These are phyloP conservation scores for Cryptus armator DNA, from an alignment of 2,888 invertebrate species.

Conservation along the genomic window DNA sequence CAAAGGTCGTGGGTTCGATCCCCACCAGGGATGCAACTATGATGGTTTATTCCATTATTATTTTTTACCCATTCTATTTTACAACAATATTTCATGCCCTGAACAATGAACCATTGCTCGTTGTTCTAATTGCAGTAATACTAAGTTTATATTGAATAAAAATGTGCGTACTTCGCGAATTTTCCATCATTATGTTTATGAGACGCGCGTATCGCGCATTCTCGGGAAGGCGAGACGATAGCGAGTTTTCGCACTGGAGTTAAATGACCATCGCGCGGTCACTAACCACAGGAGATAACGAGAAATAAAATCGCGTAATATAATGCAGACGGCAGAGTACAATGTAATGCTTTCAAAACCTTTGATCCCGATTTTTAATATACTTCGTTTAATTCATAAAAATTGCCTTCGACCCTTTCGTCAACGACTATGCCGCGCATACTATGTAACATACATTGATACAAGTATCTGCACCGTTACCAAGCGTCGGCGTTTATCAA, in stretches of 20 bases:
- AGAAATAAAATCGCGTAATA: not conserved
- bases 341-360: not conserved
- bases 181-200: not conserved
- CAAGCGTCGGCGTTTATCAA: conserved; percentile 33
- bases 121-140: too few relatives aligned
- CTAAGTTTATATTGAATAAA: not conserved
- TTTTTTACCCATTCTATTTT: conserved; percentile 34
- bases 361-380: not conserved
- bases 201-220: not conserved
- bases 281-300: conserved; percentile 8
- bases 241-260: conserved; percentile 2
- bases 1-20: conserved; percentile 85
- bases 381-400: not conserved
- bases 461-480: conserved; percentile 18
- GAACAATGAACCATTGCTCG: not conserved
- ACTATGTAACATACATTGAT: not conserved
- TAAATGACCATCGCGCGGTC: conserved; percentile 31
- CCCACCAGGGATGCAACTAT: conserved; percentile 82
- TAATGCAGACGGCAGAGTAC: not conserved
- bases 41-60: conserved; percentile 45
- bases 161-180: not conserved
- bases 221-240: not conserved
- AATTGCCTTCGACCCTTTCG: not conserved
- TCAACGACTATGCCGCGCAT: not conserved
- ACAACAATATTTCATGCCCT: not conserved